A percentile compares a stretch with the other conserved stretches of the same genome.
These are phyloP conservation scores for Dusona sp. DNA, from an alignment of 2,888 invertebrate species.

Conservation along the genomic window DNA sequence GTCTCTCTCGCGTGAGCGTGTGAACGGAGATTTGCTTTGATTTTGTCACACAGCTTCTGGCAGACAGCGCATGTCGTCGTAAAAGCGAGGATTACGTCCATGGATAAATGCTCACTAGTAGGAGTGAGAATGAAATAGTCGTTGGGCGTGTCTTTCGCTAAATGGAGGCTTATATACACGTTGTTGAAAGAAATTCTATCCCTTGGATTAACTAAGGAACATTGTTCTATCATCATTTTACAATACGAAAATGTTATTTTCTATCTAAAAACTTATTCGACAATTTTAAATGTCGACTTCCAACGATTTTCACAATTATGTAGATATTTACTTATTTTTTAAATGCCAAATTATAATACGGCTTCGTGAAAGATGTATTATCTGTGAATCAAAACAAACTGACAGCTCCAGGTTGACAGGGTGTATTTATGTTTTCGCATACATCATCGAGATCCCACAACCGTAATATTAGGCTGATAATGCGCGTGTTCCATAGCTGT, in stretches of 20 bases:
- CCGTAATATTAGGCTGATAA: conserved; percentile 53
- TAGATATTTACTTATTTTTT: not conserved
- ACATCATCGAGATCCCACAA: conserved; percentile 50
- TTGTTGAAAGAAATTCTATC: conserved; percentile 28
- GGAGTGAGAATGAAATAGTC: not conserved
- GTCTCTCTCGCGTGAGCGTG: conserved; percentile 40
- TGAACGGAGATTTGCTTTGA: conserved; percentile 42
- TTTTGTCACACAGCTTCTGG: conserved; percentile 40
- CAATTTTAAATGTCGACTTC: not conserved
- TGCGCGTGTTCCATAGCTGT: conserved; percentile 13
- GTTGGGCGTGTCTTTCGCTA: too few relatives aligned
- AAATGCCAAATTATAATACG: not conserved
- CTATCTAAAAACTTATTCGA: not conserved
- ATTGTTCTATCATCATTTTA: too few relatives aligned
- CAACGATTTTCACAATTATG: not conserved
- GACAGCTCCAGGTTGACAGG: conserved; percentile 42
- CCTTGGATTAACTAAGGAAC: not conserved
- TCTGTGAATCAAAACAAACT: conserved; percentile 34
- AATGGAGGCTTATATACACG: too few relatives aligned
- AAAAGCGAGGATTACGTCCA: conserved; percentile 8
- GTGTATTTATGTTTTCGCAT: conserved; percentile 50
- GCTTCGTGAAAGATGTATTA: not conserved
- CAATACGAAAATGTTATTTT: not conserved
- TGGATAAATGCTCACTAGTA: too few relatives aligned
- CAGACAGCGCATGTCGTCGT: not conserved